Evolutionary conservation across 2,888 invertebrate species (phyloP).

Genomic region (Lochmaea crataegi): DNA sequence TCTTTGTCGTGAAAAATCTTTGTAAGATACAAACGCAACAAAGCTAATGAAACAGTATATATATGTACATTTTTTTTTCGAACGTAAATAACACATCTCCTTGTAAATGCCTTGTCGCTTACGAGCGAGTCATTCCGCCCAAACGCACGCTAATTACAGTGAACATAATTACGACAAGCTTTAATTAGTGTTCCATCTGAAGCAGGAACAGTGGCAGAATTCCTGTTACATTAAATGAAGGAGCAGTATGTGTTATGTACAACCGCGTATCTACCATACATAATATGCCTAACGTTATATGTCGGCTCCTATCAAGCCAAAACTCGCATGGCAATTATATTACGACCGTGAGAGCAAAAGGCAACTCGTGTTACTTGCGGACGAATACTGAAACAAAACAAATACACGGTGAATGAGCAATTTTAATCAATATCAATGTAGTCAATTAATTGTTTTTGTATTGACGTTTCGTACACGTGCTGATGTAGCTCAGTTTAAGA

Average conservation of each 20-base stretch:
- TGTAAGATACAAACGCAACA: too few species aligned
- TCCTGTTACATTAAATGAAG: conserved; percentile 51
- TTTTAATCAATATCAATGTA: not conserved
- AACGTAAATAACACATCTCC: not conserved
- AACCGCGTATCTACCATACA: conserved; percentile 36
- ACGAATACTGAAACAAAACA: not conserved
- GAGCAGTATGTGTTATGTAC: conserved; percentile 43
- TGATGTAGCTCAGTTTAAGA: not conserved
- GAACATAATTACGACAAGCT: conserved; percentile 53
- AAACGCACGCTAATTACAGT: conserved; percentile 53
- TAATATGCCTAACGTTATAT: conserved; percentile 37
- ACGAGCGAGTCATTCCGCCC: conserved; percentile 47
- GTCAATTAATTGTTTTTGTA: not conserved
- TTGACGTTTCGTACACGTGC: not conserved
- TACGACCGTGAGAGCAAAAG: conserved; percentile 16
- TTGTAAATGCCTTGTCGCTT: conserved; percentile 28
- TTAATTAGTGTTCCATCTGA: conserved; percentile 55
- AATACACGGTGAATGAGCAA: not conserved
- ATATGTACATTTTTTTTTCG: not conserved
- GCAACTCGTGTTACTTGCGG: conserved; percentile 10
- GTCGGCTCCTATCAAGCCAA: conserved; percentile 26
- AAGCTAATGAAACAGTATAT: not conserved
- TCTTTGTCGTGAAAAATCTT: too few species aligned
- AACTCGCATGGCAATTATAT: conserved; percentile 24
- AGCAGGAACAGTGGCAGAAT: conserved; percentile 49